A percentile compares a stretch with the other conserved stretches of the same genome.
Conservation (phyloP, 1,140 invertebrate species). For the Littorina saxatilis region DNA sequence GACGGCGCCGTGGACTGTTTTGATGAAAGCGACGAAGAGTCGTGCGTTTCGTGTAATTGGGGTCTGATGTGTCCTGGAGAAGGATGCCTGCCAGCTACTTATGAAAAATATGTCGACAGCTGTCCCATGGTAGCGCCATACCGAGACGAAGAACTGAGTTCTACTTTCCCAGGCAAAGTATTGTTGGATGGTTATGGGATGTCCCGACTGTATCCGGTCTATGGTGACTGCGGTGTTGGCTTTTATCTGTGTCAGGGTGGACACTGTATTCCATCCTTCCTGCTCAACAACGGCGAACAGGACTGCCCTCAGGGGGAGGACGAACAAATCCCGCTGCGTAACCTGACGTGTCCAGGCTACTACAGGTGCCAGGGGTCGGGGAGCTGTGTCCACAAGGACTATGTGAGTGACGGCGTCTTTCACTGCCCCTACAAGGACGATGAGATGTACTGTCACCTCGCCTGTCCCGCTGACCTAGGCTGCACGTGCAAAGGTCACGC, state of each 20-base stretch:
- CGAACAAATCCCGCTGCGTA: conserved; percentile 4
- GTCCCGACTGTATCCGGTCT: not conserved
- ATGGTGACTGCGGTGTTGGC: not conserved
- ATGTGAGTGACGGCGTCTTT: conserved; percentile 39
- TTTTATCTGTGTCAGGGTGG: conserved; percentile 16
- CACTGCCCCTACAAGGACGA: conserved; percentile 47
- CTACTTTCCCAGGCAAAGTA: conserved; percentile 6
- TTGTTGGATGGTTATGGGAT: conserved; percentile 40
- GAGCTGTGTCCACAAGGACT: conserved; percentile 28
- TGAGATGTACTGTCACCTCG: conserved; percentile 34
- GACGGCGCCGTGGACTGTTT: conserved; percentile 37
- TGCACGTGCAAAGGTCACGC: conserved; percentile 37
- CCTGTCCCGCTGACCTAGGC: conserved; percentile 20
- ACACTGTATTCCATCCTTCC: conserved; percentile 35
- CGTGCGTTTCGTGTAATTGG: conserved; percentile 24
- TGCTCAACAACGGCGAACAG: conserved; percentile 38
- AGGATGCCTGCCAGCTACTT: conserved; percentile 13
- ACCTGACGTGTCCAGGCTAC: conserved; percentile 28
- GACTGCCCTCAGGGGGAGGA: conserved; percentile 42
- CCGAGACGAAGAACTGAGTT: not conserved
- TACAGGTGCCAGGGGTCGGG: conserved; percentile 36
- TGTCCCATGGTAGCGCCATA: not conserved
- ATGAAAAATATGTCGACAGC: not conserved
- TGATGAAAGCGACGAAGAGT: conserved; percentile 39
- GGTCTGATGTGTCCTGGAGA: conserved; percentile 11